These are phyloP conservation scores for Lateolabrax maculatus DNA, from an alignment of 2,797 vertebrate genomes.

Conservation along the genomic window DNA sequence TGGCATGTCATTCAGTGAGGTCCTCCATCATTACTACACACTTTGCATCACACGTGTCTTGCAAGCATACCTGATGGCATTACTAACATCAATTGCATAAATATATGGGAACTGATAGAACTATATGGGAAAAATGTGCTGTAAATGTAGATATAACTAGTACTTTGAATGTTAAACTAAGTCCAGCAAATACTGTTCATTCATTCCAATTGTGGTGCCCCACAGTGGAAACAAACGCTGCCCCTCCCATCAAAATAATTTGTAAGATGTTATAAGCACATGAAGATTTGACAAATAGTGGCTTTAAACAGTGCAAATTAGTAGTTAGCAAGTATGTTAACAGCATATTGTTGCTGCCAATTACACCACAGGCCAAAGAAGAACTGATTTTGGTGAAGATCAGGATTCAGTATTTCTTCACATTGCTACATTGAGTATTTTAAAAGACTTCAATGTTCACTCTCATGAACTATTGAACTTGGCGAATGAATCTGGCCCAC, in stretches of 20 bases:
- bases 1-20: slow-evolving; percentile 8
- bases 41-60: background rate
- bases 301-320: background rate
- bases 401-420: background rate
- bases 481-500: background rate
- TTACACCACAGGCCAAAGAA: background rate
- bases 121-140: background rate
- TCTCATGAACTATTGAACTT: background rate
- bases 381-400: too few relatives aligned
- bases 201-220: background rate
- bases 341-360: background rate
- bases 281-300: background rate
- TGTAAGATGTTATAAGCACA: background rate
- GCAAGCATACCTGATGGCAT: background rate
- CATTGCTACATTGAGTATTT: background rate
- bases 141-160: background rate
- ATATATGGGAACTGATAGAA: too few relatives aligned
- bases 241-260: background rate
- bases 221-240: background rate
- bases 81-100: too few relatives aligned
- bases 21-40: background rate
- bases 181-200: background rate
- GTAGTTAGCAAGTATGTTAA: background rate
- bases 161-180: background rate
- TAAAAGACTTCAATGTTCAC: background rate